Conservation (phyloP, 2,797 vertebrate genomes). For the Crocidura indochinensis region DNA sequence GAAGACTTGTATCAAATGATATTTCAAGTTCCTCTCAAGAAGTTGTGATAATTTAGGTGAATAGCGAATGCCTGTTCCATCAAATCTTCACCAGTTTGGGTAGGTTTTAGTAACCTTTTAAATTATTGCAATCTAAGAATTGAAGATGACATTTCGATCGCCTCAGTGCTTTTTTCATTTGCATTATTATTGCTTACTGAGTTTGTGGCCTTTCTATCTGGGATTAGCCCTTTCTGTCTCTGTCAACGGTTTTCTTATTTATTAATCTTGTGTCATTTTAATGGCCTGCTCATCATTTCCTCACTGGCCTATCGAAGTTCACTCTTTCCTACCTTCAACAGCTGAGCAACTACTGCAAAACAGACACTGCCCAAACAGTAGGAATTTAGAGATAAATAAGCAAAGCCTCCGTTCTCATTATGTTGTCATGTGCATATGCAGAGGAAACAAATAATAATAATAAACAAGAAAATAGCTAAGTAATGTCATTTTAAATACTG, state of each 20-base stretch:
- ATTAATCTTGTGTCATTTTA: slow-evolving; percentile 5
- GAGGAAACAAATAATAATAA: slow-evolving; percentile 38
- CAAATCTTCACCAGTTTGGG: not conserved
- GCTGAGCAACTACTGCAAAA: slow-evolving; percentile 42
- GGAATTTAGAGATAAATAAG: slow-evolving; percentile 10
- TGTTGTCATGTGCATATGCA: not conserved
- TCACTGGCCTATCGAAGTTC: not conserved
- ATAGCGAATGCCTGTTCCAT: not conserved
- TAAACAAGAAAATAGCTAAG: slow-evolving; percentile 23
- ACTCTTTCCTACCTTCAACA: slow-evolving; percentile 8
- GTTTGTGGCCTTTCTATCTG: slow-evolving; percentile 26
- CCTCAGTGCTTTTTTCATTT: slow-evolving; percentile 46
- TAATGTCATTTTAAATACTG: slow-evolving; percentile 28
- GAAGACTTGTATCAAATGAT: slow-evolving; percentile 20
- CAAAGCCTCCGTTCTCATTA: slow-evolving; percentile 29
- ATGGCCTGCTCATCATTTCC: not conserved
- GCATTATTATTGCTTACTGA: slow-evolving; percentile 35
- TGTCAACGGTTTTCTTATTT: slow-evolving; percentile 33
- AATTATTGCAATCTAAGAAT: slow-evolving; percentile 11
- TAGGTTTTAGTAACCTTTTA: slow-evolving; percentile 44
- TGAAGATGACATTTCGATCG: slow-evolving; percentile 41
- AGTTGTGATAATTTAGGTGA: slow-evolving; percentile 11
- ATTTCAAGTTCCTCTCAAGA: slow-evolving; percentile 45
- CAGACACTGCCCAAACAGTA: not conserved
- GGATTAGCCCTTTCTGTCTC: slow-evolving; percentile 25